Percentiles rank a stretch among this genome's conserved stretches.
Evolutionary conservation across 2,113 vertebrate species (phyloP).

Genomic region (Cynopterus brachyotis): DNA sequence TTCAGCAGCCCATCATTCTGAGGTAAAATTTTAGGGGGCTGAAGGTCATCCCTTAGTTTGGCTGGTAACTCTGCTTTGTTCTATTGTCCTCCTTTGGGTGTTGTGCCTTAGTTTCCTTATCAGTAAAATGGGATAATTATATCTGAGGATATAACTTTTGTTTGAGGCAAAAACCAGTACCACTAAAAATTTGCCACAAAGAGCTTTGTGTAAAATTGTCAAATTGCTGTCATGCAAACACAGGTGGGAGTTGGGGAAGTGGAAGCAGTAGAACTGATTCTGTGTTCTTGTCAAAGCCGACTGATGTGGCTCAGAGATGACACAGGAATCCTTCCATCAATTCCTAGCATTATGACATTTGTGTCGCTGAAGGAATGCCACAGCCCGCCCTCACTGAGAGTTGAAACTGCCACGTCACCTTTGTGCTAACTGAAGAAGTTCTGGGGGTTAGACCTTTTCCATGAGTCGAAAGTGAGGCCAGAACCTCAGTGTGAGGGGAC

Average conservation of each 20-base stretch:
- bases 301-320: fast-evolving
- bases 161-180: background rate
- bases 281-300: background rate
- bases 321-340: background rate
- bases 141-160: background rate
- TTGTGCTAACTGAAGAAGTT: background rate
- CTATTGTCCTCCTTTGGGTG: background rate
- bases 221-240: background rate
- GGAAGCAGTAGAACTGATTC: background rate
- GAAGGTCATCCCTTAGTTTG: background rate
- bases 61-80: background rate
- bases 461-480: too few species aligned
- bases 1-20: background rate
- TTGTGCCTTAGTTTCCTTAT: background rate
- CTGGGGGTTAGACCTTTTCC: background rate
- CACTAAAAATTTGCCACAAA: background rate
- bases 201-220: background rate
- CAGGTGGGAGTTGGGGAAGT: background rate
- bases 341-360: background rate
- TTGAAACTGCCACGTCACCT: background rate
- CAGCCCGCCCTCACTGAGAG: background rate
- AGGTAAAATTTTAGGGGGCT: background rate
- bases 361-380: background rate
- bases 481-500: background rate
- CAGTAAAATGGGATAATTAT: background rate